These are phyloP conservation scores for Archips crataeganus DNA, from an alignment of 2,888 invertebrate species.

Conservation along the genomic window DNA sequence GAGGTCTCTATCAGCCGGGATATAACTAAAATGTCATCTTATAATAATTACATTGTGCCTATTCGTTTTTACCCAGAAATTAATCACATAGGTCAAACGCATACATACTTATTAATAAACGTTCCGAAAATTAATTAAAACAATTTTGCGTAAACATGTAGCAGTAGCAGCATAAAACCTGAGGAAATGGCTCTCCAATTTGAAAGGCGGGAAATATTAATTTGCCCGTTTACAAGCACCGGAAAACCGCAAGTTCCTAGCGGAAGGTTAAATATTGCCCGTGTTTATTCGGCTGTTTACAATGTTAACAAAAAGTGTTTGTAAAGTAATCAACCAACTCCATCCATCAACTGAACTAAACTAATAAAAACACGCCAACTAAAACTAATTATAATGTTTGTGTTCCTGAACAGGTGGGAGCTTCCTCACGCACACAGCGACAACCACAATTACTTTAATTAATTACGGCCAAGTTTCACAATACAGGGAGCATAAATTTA, in stretches of 20 bases:
- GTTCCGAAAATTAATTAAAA: background rate
- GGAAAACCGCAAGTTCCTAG: constrained; percentile 32
- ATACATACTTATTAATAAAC: background rate
- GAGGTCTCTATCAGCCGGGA: too few species aligned
- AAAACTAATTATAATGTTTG: constrained; percentile 30
- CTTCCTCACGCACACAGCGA: constrained; percentile 11
- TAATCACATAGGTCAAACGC: background rate
- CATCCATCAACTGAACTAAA: constrained; percentile 31
- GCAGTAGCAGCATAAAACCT: constrained; percentile 7
- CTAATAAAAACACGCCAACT: constrained; percentile 36
- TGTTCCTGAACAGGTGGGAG: constrained; percentile 21
- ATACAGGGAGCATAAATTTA: constrained; percentile 19
- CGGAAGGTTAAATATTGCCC: background rate
- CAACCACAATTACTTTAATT: constrained; percentile 14
- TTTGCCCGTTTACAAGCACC: constrained; percentile 13
- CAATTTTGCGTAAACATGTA: background rate
- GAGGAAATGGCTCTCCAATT: constrained; percentile 18
- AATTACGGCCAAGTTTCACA: constrained; percentile 26
- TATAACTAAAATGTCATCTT: background rate
- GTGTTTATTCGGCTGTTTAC: constrained; percentile 4
- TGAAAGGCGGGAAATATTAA: constrained; percentile 37
- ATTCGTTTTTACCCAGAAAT: background rate
- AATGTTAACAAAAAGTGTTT: constrained; percentile 19
- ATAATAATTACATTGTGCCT: too few species aligned
- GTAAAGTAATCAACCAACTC: constrained; percentile 17